Evolutionary conservation across 1,140 invertebrate genomes (phyloP).

Genomic region (Drosophila ironensis): DNA sequence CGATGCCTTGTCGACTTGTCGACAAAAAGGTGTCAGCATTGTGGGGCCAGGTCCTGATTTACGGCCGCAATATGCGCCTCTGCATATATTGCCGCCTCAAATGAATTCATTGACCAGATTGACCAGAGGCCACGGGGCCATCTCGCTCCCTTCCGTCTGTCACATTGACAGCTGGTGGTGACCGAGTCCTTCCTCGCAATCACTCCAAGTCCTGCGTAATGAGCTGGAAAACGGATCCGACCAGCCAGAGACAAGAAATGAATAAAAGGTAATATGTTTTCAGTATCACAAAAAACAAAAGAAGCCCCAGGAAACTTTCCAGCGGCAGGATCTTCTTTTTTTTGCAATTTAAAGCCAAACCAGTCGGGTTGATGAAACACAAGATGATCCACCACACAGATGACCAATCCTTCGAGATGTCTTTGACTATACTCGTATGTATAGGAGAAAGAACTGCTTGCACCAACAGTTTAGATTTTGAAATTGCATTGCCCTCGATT

Average conservation of each 20-base stretch:
- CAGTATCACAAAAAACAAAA: slow-evolving; percentile 9
- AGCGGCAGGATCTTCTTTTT: slow-evolving; percentile 1
- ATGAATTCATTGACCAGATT: slow-evolving; percentile 22
- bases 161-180: slow-evolving; percentile 55
- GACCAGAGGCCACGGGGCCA: neutral
- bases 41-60: slow-evolving; percentile 48
- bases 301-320: too few species aligned
- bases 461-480: too few species aligned
- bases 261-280: slow-evolving; percentile 37
- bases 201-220: slow-evolving; percentile 28
- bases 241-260: neutral
- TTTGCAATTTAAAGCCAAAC: slow-evolving; percentile 1
- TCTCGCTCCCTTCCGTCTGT: slow-evolving; percentile 10
- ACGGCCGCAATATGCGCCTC: slow-evolving; percentile 40
- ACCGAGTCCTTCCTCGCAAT: slow-evolving; percentile 16
- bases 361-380: slow-evolving; percentile 24
- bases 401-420: too few species aligned
- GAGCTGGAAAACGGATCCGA: slow-evolving; percentile 44
- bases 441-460: neutral
- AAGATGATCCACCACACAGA: too few species aligned
- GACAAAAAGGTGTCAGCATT: slow-evolving; percentile 45
- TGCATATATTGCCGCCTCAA: slow-evolving; percentile 4
- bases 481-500: neutral
- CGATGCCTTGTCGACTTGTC: slow-evolving; percentile 66
- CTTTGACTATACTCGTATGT: too few species aligned